Conservation (phyloP, 2,888 invertebrate species). For the Hesperia comma region DNA sequence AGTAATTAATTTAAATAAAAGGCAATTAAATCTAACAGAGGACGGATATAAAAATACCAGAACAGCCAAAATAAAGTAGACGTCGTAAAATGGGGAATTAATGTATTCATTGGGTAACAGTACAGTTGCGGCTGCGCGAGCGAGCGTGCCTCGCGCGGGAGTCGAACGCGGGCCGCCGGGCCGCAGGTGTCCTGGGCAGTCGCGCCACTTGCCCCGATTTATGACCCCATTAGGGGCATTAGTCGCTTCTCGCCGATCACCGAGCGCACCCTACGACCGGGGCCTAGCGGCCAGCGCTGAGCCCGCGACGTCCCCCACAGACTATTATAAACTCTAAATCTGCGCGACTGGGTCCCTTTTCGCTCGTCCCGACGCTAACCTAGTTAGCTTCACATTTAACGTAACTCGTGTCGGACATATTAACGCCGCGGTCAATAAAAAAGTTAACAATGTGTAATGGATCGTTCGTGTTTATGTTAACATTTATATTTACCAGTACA, state of each 20-base stretch:
- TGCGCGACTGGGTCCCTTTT: not conserved
- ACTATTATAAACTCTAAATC: slow-evolving; percentile 13
- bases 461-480: slow-evolving; percentile 23
- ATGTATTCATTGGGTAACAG: slow-evolving; percentile 8
- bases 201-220: slow-evolving; percentile 31
- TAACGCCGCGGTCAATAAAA: slow-evolving; percentile 32
- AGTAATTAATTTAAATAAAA: slow-evolving; percentile 1
- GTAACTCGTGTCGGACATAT: slow-evolving; percentile 24
- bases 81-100: not conserved
- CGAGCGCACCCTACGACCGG: slow-evolving; percentile 11
- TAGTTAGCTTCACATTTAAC: slow-evolving; percentile 20
- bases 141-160: slow-evolving; percentile 6
- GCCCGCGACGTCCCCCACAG: not conserved
- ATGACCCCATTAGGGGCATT: slow-evolving; percentile 31
- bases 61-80: not conserved
- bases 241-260: slow-evolving; percentile 30
- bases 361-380: not conserved
- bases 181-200: slow-evolving; percentile 20
- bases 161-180: slow-evolving; percentile 12
- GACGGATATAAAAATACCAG: not conserved
- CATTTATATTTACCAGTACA: not conserved
- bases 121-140: not conserved
- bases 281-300: not conserved
- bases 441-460: slow-evolving; percentile 32
- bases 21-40: slow-evolving; percentile 8